Base-by-base conservation (phyloP, 1,140 invertebrate species). In the Bilobella aurantiaca region DNA sequence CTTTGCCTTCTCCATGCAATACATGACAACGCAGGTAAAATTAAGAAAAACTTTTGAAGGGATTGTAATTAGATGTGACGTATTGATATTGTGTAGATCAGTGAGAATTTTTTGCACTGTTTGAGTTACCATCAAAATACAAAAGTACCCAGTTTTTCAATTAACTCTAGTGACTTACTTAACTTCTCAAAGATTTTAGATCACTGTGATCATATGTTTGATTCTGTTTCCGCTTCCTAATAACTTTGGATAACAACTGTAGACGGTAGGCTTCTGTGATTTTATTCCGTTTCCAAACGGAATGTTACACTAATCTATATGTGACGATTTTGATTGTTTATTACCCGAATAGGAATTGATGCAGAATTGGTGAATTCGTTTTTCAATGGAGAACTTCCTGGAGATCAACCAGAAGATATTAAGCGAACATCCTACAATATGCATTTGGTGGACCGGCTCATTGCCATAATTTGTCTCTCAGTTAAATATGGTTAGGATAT, bases 1-100 rank as follows among this genome's bases (percentile, higher is more conserved):
- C 79, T 98, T 8, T 93, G 93, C 77, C 81, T 98, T 56, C 82
- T 98, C 1, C 96, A 96, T 78, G 91, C 93, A 21, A 84, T 98
- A 75, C 88, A 88, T 62, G 88, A 93, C 77, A 98, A 98, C 81
- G 83, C 87, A 85, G 94, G 95, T 94, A 79, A 78, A 57, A 42
- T 42, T 56, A 25, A 5, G 25, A 56, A n/a, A 56, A 56, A 14
- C 5, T 23, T 23, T 14, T 8, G 25, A 5, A 56, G 14, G 5
- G 12, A 14, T 8, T 5, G 14, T 12, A 56, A 56, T 23, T 23
- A 56, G 25, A 8, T 56, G 12, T 23, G 5, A 56, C 5, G 3
- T 59, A 8, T 5, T 29, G 16, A 3, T n/a, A n/a, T n/a, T n/a
- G n/a, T n/a, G n/a, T n/a, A n/a, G n/a, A n/a, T n/a, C n/a, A n/a